Evolutionary conservation across 2,888 invertebrate species (phyloP), one percentile per base, ranked within the genome.

Genomic region (Brenthis ino): DNA sequence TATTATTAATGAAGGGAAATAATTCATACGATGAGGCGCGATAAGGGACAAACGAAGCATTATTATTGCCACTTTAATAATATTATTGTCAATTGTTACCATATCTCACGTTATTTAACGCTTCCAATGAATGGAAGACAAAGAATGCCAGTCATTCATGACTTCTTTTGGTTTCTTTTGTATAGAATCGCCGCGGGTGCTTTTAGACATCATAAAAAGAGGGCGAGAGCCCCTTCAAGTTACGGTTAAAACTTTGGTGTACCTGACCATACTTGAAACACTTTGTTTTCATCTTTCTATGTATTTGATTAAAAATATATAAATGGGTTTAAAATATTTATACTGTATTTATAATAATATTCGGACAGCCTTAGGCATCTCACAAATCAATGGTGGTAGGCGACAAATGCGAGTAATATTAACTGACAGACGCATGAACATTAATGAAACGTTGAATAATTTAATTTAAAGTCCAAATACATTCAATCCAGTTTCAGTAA

Each of bases 101-200:
- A 55, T 67, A 33, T 67, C 69, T 69, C 61, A 72, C 66, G 67
- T 70, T 76, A 74, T 72, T 73, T 70, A 69, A 73, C 68, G 65
- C 60, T 68, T 63, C 70, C 67, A 72, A 75, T 78, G 79, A 78
- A 79, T 78, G 77, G 70, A 69, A 74, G 70, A 79, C 75, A 78
- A 77, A 77, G 75, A 72, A 75, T 68, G 73, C 71, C 58, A 69
- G 74, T 78, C 78, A 77, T 77, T 79, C 77, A 79, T 74, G 74
- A 76, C 68, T 75, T 75, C 75, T 74, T 74, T 72, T 72, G 67
- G 73, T 74, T 74, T 72, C 76, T 76, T 79, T 79, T 80, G 76
- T 77, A 65, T 69, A 67, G 70, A 65, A 67, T 70, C 61, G 74
- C 76, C 74, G 75, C 76, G 69, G 77, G 75, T 72, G 68, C 57